Conservation (phyloP, 2,113 vertebrate genomes). For the Nestor notabilis region DNA sequence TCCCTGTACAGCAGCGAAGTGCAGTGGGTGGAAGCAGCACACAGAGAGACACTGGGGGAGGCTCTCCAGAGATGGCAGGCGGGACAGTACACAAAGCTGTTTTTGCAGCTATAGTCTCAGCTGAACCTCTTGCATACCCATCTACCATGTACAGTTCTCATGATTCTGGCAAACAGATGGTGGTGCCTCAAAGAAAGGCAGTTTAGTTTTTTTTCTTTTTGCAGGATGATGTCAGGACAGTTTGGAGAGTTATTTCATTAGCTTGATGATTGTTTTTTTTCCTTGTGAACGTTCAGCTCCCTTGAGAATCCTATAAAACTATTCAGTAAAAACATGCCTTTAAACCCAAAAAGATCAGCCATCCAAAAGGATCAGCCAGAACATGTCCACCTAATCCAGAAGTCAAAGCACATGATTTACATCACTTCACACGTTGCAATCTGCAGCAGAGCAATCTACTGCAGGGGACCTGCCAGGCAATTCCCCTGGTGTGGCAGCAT, state of each 20-base stretch:
- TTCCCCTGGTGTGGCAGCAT: neutral
- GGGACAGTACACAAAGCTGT: neutral
- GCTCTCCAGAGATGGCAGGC: neutral
- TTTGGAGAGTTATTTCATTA: neutral
- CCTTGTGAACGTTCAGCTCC: neutral
- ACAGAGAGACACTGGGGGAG: neutral
- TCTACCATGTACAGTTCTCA: neutral
- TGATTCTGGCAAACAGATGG: conserved; percentile 28
- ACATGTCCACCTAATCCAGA: neutral
- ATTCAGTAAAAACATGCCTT: neutral
- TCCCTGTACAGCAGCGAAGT: neutral
- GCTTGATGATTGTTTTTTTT: neutral
- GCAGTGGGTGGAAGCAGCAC: conserved; percentile 11
- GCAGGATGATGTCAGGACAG: neutral
- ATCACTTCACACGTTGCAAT: neutral
- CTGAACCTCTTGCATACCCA: neutral
- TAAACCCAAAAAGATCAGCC: neutral
- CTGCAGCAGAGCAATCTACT: neutral
- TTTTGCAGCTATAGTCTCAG: neutral
- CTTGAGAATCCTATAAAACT: neutral
- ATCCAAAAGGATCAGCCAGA: neutral
- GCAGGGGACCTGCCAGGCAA: neutral
- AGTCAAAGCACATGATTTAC: neutral
- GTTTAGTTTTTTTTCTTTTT: neutral
- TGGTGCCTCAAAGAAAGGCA: neutral